Base-by-base conservation (phyloP, 2,113 vertebrate genomes). In the Merops nubicus region DNA sequence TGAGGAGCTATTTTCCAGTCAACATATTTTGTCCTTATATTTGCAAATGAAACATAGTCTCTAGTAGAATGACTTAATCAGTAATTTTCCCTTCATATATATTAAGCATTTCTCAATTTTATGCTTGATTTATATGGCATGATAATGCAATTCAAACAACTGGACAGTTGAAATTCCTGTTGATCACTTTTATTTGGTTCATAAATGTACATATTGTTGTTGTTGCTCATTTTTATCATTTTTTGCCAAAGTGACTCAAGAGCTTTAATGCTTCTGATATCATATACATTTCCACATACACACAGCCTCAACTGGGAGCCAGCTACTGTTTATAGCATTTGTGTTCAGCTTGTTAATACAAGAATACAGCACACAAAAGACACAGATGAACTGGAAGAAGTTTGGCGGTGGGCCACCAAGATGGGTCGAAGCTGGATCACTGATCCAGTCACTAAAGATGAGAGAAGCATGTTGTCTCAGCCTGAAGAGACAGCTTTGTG, bases 301-400 rank as follows among this genome's bases (percentile, higher is more conserved):
- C 2, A 2, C 11, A 78, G 10, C 3, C 7, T 88, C 25, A 25
- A 0, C 0, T 60, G 22, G 33, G 14, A 54, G 23, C 10, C 5
- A 64, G 73, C 4, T 15, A 42, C 19, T 59, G 17, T 59, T 81
- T 15, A 22, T 5, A 29, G 29, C 18, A 40, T 51, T 75, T 89
- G 28, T 78, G 21, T 60, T 86, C 62, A 56, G 5, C 28, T 75
- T 92, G 26, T 36, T 56, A 89, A 26, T 67, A 50, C 18, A 59
- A 87, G 45, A 54, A 81, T 62, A 50, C 50, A 64, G 25, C 64
- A 18, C 56, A 29, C 33, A 31, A 56, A 17, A 69, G 36, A 62
- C 28, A 68, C 8, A 64, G 20, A 38, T 42, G 65, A 91, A 83
- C 12, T 21, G 20, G 28, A 69, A 50, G 7, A 67, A 54, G 28